Evolutionary conservation across 1,140 invertebrate genomes (phyloP).

Genomic region (Monochamus saltuarius): DNA sequence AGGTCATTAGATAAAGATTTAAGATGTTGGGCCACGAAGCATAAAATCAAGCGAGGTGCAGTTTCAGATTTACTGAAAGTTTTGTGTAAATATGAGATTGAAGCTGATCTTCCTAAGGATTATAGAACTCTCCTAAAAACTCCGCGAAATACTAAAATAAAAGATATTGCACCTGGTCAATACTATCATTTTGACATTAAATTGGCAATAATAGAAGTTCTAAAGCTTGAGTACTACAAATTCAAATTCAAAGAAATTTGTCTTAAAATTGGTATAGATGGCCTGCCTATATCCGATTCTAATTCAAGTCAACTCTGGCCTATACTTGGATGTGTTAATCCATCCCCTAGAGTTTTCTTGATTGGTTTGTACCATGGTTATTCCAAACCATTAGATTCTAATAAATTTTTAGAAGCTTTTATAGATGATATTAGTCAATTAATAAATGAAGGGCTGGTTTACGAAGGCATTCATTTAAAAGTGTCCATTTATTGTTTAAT

Average conservation of each 20-base stretch:
- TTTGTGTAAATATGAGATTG: background rate
- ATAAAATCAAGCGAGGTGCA: conserved; percentile 1
- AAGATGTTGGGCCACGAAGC: background rate
- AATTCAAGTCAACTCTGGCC: conserved; percentile 16
- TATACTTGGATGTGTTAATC: conserved; percentile 7
- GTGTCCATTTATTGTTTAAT: conserved; percentile 6
- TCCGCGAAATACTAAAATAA: conserved; percentile 1
- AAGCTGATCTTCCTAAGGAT: conserved; percentile 6
- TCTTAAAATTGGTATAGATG: conserved; percentile 21
- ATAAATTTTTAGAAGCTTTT: conserved; percentile 14
- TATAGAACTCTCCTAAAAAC: conserved; percentile 8
- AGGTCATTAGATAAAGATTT: background rate
- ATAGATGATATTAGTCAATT: conserved; percentile 9
- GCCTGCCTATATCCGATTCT: conserved; percentile 7
- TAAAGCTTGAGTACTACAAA: conserved; percentile 4
- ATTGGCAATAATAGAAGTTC: background rate
- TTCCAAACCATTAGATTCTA: conserved; percentile 10
- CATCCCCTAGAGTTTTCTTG: background rate
- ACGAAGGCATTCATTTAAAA: background rate
- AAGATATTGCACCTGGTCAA: conserved; percentile 6
- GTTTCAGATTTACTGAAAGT: conserved; percentile 5
- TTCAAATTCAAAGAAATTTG: conserved; percentile 2
- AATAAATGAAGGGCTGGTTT: background rate
- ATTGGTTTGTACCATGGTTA: conserved; percentile 13
- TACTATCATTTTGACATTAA: conserved; percentile 18